A percentile compares a stretch with the other conserved stretches of the same genome.
Evolutionary conservation across 2,888 invertebrate species (phyloP).

Genomic region (Orchesella flavescens): DNA sequence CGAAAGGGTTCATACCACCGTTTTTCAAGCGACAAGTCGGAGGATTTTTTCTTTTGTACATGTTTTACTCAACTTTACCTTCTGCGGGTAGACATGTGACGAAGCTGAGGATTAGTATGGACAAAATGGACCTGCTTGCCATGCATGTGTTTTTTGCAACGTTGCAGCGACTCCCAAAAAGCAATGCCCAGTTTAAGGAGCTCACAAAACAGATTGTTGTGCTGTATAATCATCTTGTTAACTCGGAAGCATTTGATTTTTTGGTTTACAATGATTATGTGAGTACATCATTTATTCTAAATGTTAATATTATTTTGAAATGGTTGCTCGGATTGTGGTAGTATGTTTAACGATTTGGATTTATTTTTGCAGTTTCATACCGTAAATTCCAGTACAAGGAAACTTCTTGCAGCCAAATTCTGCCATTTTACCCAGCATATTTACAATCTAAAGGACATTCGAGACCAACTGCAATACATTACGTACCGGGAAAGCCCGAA

Average conservation of each 20-base stretch:
- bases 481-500: conserved; percentile 17
- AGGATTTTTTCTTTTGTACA: conserved; percentile 40
- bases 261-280: conserved; percentile 15
- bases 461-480: conserved; percentile 35
- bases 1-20: conserved; percentile 26
- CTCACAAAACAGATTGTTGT: conserved; percentile 26
- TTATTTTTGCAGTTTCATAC: conserved; percentile 24
- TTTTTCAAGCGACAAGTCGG: conserved; percentile 43
- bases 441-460: conserved; percentile 30
- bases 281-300: not conserved
- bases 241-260: conserved; percentile 32
- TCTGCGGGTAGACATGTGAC: not conserved
- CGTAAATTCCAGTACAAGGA: not conserved
- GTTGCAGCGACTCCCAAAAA: conserved; percentile 14
- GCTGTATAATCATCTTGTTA: conserved; percentile 31
- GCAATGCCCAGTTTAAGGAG: conserved; percentile 30
- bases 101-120: conserved; percentile 31
- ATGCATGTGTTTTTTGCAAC: conserved; percentile 36
- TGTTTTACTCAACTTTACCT: conserved; percentile 31
- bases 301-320: too few relatives aligned
- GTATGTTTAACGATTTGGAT: not conserved
- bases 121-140: conserved; percentile 25
- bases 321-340: too few relatives aligned
- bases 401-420: conserved; percentile 14
- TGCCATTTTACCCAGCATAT: conserved; percentile 14